Base-by-base conservation (phyloP, 2,797 vertebrate species). In the Xenopus petersii region DNA sequence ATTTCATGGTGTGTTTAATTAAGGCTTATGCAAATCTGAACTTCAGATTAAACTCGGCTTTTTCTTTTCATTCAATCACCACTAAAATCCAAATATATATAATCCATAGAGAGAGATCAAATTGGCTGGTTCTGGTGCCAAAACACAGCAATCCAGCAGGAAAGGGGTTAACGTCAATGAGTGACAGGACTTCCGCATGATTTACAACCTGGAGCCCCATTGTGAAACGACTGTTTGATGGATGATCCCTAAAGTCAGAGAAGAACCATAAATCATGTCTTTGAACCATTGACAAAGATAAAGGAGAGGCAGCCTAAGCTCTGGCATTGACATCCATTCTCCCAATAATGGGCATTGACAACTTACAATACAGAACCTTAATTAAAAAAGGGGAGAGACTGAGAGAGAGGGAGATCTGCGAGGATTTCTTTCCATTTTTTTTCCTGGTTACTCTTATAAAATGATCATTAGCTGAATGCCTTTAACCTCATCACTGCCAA, bases 201-300 rank as follows among this genome's bases (percentile, higher is more conserved):
- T 99, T 98, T 98, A 99, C 96, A 98, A 96, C 93, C 92, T 89
- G 91, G 93, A 94, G 95, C 94, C 94, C 95, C 91, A 94, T 93
- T 93, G 95, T 96, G 92, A 95, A 96, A 95, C 95, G 93, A 79
- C 92, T 86, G 84, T 92, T 94, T 98, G 97, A 99, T 98, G 97
- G 96, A 98, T 98, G 96, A 98, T 94, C 94, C 95, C 94, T 95
- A 95, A 95, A 98, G 96, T 96, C 95, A 93, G 95, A 95, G 95
- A 95, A 92, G 89, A 95, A 95, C 96, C 96, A 98, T 98, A 98
- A 99, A 98, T 99, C 97, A 99, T 98, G 97, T 98, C 96, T 98
- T 96, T 97, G 96, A 96, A 95, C 96, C 96, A 97, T 97, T 98
- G 97, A 99, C 96, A 98, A 93, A 99, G 97, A 98, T 98, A 97